A percentile compares a stretch with the other conserved stretches of the same genome.
Conservation (phyloP, 2,888 invertebrate species). For the Xestia sexstrigata region DNA sequence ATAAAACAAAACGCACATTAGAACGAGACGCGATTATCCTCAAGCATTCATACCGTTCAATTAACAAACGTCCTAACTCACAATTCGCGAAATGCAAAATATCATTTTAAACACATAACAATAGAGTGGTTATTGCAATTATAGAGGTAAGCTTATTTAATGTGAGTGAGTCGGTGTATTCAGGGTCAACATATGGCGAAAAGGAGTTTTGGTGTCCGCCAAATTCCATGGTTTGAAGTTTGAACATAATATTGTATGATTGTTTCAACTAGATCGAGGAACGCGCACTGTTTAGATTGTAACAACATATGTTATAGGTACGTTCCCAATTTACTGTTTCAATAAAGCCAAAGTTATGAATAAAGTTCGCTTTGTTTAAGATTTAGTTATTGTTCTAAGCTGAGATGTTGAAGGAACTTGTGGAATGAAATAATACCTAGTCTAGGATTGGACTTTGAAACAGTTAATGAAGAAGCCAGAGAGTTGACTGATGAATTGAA, state of each 20-base stretch:
- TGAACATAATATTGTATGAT: constrained; percentile 70
- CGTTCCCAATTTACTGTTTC: constrained; percentile 39
- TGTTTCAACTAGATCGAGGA: constrained; percentile 51
- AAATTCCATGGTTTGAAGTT: constrained; percentile 79
- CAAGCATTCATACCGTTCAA: constrained; percentile 62
- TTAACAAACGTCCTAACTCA: constrained; percentile 69
- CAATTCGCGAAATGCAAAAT: constrained; percentile 59
- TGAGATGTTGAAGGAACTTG: constrained; percentile 4
- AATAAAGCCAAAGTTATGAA: constrained; percentile 36
- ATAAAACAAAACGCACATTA: constrained; percentile 85
- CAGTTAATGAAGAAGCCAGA: constrained; percentile 5
- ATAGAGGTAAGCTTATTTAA: constrained; percentile 58
- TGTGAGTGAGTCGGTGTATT: constrained; percentile 77
- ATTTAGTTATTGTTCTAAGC: constrained; percentile 5
- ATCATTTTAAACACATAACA: constrained; percentile 39
- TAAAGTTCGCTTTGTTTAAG: constrained; percentile 35
- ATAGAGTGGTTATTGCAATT: constrained; percentile 48
- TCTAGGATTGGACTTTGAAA: not conserved
- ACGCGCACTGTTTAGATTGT: constrained; percentile 28
- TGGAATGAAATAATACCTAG: constrained; percentile 24
- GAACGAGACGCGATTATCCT: constrained; percentile 78
- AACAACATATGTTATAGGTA: constrained; percentile 41
- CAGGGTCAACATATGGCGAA: constrained; percentile 90
- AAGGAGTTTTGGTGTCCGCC: constrained; percentile 78
- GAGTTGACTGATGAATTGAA: not conserved